These are phyloP conservation scores for Axinella damicornis DNA, from an alignment of 37 sponge, comb jelly and placozoan genomes.

Conservation along the genomic window DNA sequence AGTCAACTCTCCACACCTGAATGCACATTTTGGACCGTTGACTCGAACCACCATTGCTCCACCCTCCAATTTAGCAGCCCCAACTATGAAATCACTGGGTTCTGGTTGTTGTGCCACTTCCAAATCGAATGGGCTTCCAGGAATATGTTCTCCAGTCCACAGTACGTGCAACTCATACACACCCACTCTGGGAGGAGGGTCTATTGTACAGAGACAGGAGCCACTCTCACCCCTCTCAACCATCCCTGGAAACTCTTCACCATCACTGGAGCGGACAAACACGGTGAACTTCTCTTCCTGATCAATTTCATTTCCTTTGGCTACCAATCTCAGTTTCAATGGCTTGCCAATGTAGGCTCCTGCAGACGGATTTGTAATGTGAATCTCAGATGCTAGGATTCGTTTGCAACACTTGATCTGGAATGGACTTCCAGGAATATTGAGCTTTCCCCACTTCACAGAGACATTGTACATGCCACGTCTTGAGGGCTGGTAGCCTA, in stretches of 20 bases:
- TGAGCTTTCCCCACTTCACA: slow-evolving; percentile 65
- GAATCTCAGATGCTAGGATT: no score
- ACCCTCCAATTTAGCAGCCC: slow-evolving; percentile 48
- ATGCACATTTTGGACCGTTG: slow-evolving; percentile 59
- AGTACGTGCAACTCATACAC: slow-evolving; percentile 56
- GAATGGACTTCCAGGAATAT: slow-evolving; percentile 84
- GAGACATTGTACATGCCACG: slow-evolving; percentile 62
- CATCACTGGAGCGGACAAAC: slow-evolving; percentile 22
- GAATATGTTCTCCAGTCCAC: slow-evolving; percentile 71
- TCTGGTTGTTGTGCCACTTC: slow-evolving; percentile 40
- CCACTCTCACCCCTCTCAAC: background rate
- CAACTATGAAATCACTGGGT: slow-evolving; percentile 54
- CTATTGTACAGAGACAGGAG: slow-evolving; percentile 1
- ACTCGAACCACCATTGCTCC: slow-evolving; percentile 71
- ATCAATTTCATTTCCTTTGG: slow-evolving; percentile 27
- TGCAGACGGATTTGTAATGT: background rate
- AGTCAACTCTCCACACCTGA: slow-evolving; percentile 25
- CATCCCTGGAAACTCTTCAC: slow-evolving; percentile 22
- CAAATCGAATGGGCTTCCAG: slow-evolving; percentile 75
- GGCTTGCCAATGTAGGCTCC: slow-evolving; percentile 30
- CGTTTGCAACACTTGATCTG: slow-evolving; percentile 23
- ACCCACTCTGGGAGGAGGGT: slow-evolving; percentile 59
- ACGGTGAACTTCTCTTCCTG: slow-evolving; percentile 48
- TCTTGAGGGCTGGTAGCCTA: slow-evolving; percentile 63
- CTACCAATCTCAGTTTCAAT: slow-evolving; percentile 33